Evolutionary conservation across 2,888 invertebrate species (phyloP), one percentile per base, ranked within the genome.

Genomic region (Apocheima hispidaria): DNA sequence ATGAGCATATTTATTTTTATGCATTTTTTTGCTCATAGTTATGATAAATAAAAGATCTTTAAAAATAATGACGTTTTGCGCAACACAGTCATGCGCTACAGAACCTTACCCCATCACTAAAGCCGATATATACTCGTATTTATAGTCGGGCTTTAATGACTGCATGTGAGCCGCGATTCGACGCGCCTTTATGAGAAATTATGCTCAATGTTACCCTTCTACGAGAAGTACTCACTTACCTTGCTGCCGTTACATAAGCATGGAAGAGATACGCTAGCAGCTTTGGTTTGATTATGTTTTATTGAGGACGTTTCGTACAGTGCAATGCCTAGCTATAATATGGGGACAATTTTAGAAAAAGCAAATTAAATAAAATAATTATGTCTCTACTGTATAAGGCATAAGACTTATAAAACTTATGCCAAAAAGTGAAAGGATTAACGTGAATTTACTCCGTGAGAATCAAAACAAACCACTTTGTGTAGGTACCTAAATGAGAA

Each of bases 101-200:
- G 26, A 26, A 26, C 5, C 26, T 7, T 26, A n/a, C 6, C 60
- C 33, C 60, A 23, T 55, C 55, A 38, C 61, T 57, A 62, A 28
- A 7, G 12, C 35, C 46, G 56, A 56, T 56, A 61, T 46, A 48
- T 60, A 28, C 18, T 20, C 28, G 51, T 30, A 52, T 56, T 44
- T 55, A 56, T 52, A 40, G 48, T 41, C 18, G 26, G 46, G 30
- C 51, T 41, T 21, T 61, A 56, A 51, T 56, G 61, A 51, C 7
- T 51, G 46, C 52, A 56, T 36, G 56, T 36, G 51, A 30, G 52
- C 44, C 18, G 41, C 46, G 51, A 50, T 40, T 56, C 40, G 56
- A 46, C 18, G 46, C 28, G 56, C 40, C 33, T 40, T 52, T 56
- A 56, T 56, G 56, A 61, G 61, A 41, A 56, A 48, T 52, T 41